A percentile compares a stretch with the other conserved stretches of the same genome.
Evolutionary conservation across 2,113 vertebrate genomes (phyloP).

Genomic region (Amphilophus citrinellus): DNA sequence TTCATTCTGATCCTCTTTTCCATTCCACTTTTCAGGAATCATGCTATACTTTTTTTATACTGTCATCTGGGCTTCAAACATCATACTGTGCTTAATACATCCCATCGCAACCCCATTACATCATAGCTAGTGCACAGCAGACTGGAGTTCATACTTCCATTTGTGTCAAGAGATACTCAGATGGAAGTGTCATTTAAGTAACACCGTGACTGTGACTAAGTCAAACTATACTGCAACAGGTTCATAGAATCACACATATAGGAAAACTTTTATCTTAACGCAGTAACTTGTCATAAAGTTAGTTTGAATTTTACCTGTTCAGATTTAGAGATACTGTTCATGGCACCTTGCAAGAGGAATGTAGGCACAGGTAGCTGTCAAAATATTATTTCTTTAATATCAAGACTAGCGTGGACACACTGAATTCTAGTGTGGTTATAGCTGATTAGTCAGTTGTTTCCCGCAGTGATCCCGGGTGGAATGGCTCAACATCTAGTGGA

Average conservation of each 20-base stretch:
- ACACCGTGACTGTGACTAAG: neutral
- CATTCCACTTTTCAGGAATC: conserved; percentile 44
- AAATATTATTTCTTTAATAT: neutral
- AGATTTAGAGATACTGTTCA: neutral
- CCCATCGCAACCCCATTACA: conserved; percentile 39
- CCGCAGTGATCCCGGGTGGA: neutral
- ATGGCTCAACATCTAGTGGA: neutral
- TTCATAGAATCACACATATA: neutral
- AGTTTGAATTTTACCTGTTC: neutral
- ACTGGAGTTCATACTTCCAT: neutral
- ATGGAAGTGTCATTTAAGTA: neutral
- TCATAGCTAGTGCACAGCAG: conserved; percentile 11
- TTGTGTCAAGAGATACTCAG: neutral
- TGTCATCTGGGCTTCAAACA: conserved; percentile 79
- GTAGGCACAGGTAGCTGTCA: neutral
- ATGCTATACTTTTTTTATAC: conserved; percentile 11
- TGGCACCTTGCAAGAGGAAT: neutral
- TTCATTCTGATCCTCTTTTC: neutral
- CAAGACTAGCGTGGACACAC: neutral
- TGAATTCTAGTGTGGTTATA: neutral
- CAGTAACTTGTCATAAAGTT: neutral
- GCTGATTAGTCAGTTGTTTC: neutral
- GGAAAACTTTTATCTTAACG: neutral
- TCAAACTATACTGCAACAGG: neutral
- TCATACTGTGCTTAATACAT: conserved; percentile 77